Evolutionary conservation across 2,797 vertebrate genomes (phyloP).

Genomic region (Perodicticus potto): DNA sequence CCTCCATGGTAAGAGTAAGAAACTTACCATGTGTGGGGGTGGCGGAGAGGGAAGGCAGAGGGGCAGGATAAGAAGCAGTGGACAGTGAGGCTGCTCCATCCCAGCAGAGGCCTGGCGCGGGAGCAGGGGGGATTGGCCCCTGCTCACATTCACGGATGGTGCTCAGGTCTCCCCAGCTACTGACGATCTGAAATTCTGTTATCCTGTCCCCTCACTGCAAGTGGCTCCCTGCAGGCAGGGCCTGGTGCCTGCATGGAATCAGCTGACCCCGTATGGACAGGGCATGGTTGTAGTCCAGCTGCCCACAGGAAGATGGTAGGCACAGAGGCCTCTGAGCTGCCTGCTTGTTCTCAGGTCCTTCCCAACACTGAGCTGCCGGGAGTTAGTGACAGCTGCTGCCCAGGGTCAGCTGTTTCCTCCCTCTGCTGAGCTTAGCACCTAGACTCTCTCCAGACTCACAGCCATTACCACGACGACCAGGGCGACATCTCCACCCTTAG

Average conservation of each 20-base stretch:
- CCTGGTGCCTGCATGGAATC: not conserved
- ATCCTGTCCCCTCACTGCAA: not conserved
- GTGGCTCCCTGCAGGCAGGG: not conserved
- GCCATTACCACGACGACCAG: conserved; percentile 65
- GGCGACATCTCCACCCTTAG: conserved; percentile 46
- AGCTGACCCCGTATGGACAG: not conserved
- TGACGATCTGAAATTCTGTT: not conserved
- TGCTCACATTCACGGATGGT: not conserved
- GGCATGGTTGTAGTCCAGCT: not conserved
- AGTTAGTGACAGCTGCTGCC: conserved; percentile 20
- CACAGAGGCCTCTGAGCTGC: not conserved
- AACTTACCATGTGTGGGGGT: not conserved
- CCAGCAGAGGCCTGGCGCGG: not conserved
- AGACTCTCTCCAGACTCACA: not conserved
- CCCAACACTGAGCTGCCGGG: not conserved
- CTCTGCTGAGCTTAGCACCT: conserved; percentile 50
- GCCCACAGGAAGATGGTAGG: not conserved
- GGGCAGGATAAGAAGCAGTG: not conserved
- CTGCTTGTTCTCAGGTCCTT: not conserved
- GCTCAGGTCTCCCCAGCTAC: not conserved
- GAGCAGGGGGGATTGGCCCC: not conserved
- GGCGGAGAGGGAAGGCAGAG: not conserved
- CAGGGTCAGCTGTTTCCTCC: conserved; percentile 36
- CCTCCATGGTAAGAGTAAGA: not conserved
- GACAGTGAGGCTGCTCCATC: not conserved